These are phyloP conservation scores for Chrysomela aeneicollis DNA, from an alignment of 2,888 invertebrate genomes.

Conservation along the genomic window DNA sequence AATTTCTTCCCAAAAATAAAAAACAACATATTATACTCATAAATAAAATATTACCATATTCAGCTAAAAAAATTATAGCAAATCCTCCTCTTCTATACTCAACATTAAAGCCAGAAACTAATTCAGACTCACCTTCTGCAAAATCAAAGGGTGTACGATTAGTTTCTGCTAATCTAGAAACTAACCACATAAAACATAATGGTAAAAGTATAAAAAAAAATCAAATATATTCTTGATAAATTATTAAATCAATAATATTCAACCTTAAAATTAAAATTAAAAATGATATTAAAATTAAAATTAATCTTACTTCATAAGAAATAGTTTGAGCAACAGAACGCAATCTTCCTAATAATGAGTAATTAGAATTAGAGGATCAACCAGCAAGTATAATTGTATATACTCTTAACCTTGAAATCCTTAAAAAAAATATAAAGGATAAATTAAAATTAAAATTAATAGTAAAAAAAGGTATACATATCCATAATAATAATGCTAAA, in stretches of 20 bases:
- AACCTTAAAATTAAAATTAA: slow-evolving; percentile 67
- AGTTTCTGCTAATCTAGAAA: slow-evolving; percentile 72
- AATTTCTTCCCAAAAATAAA: slow-evolving; percentile 67
- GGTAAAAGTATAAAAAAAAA: slow-evolving; percentile 67
- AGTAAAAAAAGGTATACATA: slow-evolving; percentile 67
- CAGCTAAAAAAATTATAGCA: slow-evolving; percentile 77
- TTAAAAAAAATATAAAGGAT: slow-evolving; percentile 71
- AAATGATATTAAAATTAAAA: slow-evolving; percentile 70
- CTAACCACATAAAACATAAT: slow-evolving; percentile 66
- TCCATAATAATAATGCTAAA: slow-evolving; percentile 26
- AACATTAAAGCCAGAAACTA: slow-evolving; percentile 82
- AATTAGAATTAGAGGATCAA: slow-evolving; percentile 77
- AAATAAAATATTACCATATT: slow-evolving; percentile 75
- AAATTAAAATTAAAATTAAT: slow-evolving; percentile 67
- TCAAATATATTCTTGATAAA: slow-evolving; percentile 65
- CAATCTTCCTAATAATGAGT: slow-evolving; percentile 73
- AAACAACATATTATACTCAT: slow-evolving; percentile 69
- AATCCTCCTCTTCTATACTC: slow-evolving; percentile 77
- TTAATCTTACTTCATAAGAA: slow-evolving; percentile 79
- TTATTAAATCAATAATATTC: slow-evolving; percentile 64
- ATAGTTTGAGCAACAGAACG: slow-evolving; percentile 77
- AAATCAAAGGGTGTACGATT: slow-evolving; percentile 83
- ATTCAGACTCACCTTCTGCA: slow-evolving; percentile 79
- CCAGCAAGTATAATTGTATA: slow-evolving; percentile 72
- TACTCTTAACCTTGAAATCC: slow-evolving; percentile 70